phyloP scores from a whole-genome alignment of 2,888 invertebrate genomes.

The Xestia xanthographa region DNA sequence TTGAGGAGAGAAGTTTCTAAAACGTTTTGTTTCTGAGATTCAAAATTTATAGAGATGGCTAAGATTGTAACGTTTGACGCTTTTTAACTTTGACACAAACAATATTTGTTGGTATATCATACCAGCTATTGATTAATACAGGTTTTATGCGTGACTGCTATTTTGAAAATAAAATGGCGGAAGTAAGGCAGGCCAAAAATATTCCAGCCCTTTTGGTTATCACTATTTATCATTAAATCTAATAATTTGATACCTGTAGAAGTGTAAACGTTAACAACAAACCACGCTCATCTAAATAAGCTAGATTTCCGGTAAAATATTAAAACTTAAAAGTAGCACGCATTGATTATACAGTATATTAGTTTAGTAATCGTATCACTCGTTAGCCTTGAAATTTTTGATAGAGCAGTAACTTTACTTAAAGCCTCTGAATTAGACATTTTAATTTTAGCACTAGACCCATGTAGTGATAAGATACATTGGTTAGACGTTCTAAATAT shows the following conservation, averaged over 20 bases:
- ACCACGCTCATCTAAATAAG: constrained; percentile 11
- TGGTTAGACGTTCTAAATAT: constrained; percentile 20
- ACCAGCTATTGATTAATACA: no score
- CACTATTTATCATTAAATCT: background rate
- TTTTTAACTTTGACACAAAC: background rate
- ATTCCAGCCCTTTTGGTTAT: constrained; percentile 3
- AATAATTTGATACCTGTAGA: background rate
- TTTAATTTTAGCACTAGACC: constrained; percentile 29
- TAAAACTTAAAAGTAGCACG: constrained; percentile 22
- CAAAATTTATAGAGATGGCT: background rate
- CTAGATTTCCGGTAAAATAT: constrained; percentile 24
- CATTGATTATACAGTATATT: constrained; percentile 43
- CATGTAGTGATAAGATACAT: constrained; percentile 8
- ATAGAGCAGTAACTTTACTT: constrained; percentile 24
- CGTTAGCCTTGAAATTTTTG: constrained; percentile 51
- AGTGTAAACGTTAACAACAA: background rate
- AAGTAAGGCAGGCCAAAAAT: background rate
- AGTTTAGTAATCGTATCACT: constrained; percentile 43
- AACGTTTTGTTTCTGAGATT: background rate
- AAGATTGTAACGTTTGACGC: background rate
- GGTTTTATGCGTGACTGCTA: background rate
- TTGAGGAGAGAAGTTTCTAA: background rate
- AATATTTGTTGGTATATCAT: background rate
- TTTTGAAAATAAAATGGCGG: background rate
- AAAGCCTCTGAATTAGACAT: constrained; percentile 23